phyloP scores from a whole-genome alignment of 1,140 invertebrate species.

The Antheraea pernyi region DNA sequence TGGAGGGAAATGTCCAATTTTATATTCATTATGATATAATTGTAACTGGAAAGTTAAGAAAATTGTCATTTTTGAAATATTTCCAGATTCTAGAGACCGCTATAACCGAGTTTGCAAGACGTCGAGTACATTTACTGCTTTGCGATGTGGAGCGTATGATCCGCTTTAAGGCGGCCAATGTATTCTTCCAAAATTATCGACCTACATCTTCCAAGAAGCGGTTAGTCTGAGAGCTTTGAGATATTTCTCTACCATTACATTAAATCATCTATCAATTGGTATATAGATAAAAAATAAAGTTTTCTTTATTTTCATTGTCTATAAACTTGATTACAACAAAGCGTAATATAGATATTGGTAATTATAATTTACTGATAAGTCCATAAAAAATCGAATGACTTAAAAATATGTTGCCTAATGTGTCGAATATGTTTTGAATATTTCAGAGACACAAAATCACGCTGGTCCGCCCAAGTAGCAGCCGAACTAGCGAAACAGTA shows the following conservation, averaged over 20 bases:
- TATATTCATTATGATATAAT: background rate
- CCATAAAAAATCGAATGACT: too few species aligned
- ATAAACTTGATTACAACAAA: too few species aligned
- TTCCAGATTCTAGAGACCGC: slow-evolving; percentile 49
- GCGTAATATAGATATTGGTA: too few species aligned
- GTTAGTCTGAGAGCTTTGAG: slow-evolving; percentile 16
- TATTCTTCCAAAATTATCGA: slow-evolving; percentile 52
- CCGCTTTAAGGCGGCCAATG: slow-evolving; percentile 29
- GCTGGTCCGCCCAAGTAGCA: slow-evolving; percentile 44
- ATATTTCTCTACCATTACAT: too few species aligned
- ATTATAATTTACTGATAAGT: too few species aligned
- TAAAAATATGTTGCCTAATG: too few species aligned
- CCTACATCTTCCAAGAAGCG: slow-evolving; percentile 37
- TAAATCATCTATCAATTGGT: too few species aligned
- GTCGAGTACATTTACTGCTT: slow-evolving; percentile 50
- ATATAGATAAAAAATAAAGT: too few species aligned
- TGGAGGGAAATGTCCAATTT: too few species aligned
- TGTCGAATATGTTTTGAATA: background rate
- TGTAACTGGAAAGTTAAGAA: background rate
- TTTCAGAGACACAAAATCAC: slow-evolving; percentile 32
- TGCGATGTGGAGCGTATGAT: slow-evolving; percentile 47
- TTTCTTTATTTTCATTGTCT: too few species aligned
- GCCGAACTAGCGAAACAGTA: slow-evolving; percentile 41
- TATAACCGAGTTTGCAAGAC: slow-evolving; percentile 54
- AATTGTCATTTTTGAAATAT: background rate